These are phyloP conservation scores for Macaria notata DNA, from an alignment of 2,888 invertebrate genomes.

Conservation along the genomic window DNA sequence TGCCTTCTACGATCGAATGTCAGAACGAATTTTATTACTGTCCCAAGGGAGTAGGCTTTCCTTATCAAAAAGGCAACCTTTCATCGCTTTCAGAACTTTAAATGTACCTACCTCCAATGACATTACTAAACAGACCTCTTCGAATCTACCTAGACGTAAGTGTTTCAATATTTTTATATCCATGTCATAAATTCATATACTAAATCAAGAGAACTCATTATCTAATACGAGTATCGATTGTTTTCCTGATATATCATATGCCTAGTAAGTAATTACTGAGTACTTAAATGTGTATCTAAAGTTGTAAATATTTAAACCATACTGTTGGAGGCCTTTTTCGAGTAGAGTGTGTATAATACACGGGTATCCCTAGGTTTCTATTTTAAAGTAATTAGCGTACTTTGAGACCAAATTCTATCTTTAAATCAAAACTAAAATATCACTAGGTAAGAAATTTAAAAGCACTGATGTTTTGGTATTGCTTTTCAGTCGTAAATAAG, in stretches of 20 bases:
- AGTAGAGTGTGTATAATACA: constrained; percentile 48
- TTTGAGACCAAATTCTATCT: constrained; percentile 72
- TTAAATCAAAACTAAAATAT: constrained; percentile 53
- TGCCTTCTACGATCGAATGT: constrained; percentile 28
- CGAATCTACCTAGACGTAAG: no score
- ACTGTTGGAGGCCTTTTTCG: constrained; percentile 75
- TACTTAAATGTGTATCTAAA: constrained; percentile 38
- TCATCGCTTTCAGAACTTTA: no score
- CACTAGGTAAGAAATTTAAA: constrained; percentile 56
- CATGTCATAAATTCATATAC: no score
- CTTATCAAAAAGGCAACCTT: no score
- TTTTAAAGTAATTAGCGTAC: constrained; percentile 49
- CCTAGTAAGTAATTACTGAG: constrained; percentile 3
- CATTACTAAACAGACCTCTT: no score
- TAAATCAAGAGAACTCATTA: no score
- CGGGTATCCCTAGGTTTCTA: constrained; percentile 34
- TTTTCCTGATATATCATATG: no score
- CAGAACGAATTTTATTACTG: constrained; percentile 32
- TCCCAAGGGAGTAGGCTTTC: constrained; percentile 3
- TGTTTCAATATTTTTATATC: no score
- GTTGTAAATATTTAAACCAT: constrained; percentile 19
- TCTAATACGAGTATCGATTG: no score
- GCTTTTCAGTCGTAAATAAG: constrained; percentile 50
- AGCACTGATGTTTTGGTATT: constrained; percentile 46
- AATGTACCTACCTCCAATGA: no score